A percentile compares a stretch with the other conserved stretches of the same genome.
phyloP scores from a whole-genome alignment of 2,113 vertebrate genomes.

The Progne subis region DNA sequence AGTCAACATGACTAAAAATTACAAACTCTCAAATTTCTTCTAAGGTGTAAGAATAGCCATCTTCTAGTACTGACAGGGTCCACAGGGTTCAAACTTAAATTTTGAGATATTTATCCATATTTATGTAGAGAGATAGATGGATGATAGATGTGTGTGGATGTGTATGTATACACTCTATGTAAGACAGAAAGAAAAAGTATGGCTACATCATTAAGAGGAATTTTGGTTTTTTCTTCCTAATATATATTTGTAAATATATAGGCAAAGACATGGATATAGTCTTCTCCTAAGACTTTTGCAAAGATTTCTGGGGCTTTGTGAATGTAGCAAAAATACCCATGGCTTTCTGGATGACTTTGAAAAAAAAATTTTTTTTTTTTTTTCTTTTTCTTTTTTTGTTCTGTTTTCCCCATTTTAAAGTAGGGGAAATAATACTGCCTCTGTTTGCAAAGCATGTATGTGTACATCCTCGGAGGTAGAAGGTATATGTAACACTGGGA shows the following conservation, averaged over 20 bases:
- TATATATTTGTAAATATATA: background rate
- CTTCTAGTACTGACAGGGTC: background rate
- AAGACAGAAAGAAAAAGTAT: background rate
- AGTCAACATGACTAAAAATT: background rate
- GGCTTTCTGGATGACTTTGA: background rate
- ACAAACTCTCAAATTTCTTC: background rate
- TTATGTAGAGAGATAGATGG: background rate
- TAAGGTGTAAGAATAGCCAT: background rate
- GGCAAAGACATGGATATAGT: background rate
- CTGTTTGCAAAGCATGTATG: background rate
- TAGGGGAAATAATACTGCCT: background rate
- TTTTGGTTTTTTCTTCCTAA: background rate
- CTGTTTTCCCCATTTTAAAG: background rate
- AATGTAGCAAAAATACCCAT: background rate
- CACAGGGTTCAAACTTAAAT: background rate
- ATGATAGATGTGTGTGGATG: background rate
- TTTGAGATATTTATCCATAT: background rate
- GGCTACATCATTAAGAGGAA: background rate
- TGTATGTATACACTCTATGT: background rate
- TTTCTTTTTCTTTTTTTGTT: background rate
- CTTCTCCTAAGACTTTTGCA: background rate
- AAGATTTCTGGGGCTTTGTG: background rate
- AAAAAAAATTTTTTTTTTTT: background rate
- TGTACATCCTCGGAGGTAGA: background rate
- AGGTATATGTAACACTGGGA: background rate